Percentiles rank a stretch among this genome's conserved stretches.
These are phyloP conservation scores for Acronicta alni DNA, from an alignment of 2,888 invertebrate species.

Conservation along the genomic window DNA sequence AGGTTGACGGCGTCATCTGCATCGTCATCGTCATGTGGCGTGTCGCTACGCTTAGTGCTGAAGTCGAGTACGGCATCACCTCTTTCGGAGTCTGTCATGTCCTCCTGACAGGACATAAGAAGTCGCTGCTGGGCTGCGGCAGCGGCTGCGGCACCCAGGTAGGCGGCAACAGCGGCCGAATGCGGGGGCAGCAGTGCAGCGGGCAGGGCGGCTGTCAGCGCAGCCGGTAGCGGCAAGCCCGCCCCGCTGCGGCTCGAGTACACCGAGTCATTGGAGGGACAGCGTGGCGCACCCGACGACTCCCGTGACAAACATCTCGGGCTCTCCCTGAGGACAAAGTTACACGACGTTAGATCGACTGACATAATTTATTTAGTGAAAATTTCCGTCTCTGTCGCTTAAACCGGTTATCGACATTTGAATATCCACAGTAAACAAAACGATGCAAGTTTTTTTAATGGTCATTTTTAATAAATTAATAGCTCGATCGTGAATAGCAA, in stretches of 20 bases:
- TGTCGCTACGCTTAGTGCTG: constrained; percentile 92
- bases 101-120: constrained; percentile 93
- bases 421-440: constrained; percentile 67
- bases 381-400: constrained; percentile 52
- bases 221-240: constrained; percentile 85
- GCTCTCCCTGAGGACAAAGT: constrained; percentile 93
- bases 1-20: constrained; percentile 92
- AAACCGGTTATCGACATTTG: constrained; percentile 69
- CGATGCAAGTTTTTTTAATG: constrained; percentile 63
- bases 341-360: constrained; percentile 62
- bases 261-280: constrained; percentile 94
- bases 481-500: constrained; percentile 61
- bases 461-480: constrained; percentile 62
- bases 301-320: constrained; percentile 95
- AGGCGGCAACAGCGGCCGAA: constrained; percentile 95
- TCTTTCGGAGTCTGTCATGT: constrained; percentile 90
- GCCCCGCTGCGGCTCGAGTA: constrained; percentile 91
- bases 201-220: constrained; percentile 91
- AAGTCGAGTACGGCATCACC: constrained; percentile 93
- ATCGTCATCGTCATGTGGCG: constrained; percentile 86
- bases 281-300: constrained; percentile 93
- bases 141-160: constrained; percentile 92
- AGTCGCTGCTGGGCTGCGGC: constrained; percentile 94
- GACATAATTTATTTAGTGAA: constrained; percentile 65
- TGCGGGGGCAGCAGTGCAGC: constrained; percentile 94